Evolutionary conservation across 2,888 invertebrate genomes (phyloP).

Genomic region (Cephonodes hylas): DNA sequence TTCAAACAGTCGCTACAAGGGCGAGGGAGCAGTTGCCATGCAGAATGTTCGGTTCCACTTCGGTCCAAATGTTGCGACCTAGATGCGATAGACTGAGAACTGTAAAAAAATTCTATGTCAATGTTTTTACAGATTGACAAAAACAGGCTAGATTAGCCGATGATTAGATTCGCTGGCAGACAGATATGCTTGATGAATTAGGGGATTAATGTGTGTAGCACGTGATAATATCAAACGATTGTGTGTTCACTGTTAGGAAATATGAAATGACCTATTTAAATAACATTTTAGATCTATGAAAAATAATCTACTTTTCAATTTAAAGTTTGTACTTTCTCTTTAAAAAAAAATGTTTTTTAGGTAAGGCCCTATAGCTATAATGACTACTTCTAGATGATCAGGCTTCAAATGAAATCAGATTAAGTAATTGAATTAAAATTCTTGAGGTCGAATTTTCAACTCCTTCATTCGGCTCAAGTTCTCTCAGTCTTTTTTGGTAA

Average conservation of each 20-base stretch:
- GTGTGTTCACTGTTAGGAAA: too few relatives aligned
- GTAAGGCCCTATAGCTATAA: too few relatives aligned
- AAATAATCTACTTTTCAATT: too few relatives aligned
- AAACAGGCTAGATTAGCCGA: background rate
- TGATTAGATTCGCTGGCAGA: background rate
- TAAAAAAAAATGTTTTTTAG: too few relatives aligned
- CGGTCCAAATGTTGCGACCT: slow-evolving; percentile 20
- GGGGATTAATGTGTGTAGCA: background rate
- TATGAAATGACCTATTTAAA: background rate
- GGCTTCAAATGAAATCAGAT: background rate
- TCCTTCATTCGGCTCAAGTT: too few relatives aligned
- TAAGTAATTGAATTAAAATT: too few relatives aligned
- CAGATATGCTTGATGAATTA: background rate
- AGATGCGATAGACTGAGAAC: slow-evolving; percentile 14
- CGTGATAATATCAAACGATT: background rate
- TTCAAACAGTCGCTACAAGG: slow-evolving; percentile 28
- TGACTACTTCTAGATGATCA: too few relatives aligned
- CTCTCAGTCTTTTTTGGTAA: too few relatives aligned
- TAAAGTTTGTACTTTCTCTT: too few relatives aligned
- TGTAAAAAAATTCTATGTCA: slow-evolving; percentile 6
- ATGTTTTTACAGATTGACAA: slow-evolving; percentile 12
- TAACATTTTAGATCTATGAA: too few relatives aligned
- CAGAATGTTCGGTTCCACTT: slow-evolving; percentile 40
- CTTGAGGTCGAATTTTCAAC: too few relatives aligned
- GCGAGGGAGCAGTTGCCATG: slow-evolving; percentile 60